These are phyloP conservation scores for Drosophila dives DNA, from an alignment of 2,888 invertebrate genomes.

Conservation along the genomic window DNA sequence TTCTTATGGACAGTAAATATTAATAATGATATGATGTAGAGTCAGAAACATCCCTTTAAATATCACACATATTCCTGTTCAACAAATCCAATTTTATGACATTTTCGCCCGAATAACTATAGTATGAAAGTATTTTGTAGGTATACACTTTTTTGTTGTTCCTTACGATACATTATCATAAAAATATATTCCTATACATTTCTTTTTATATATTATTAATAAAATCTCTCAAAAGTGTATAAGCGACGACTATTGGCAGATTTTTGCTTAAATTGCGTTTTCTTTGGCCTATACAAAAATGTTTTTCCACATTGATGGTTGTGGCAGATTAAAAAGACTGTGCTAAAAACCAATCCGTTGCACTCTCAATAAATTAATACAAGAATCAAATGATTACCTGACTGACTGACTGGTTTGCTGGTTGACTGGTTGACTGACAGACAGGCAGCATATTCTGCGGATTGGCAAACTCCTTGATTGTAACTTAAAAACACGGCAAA, in stretches of 20 bases:
- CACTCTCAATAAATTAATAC: slow-evolving; percentile 41
- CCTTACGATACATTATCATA: background rate
- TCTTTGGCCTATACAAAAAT: background rate
- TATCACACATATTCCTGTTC: background rate
- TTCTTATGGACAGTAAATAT: background rate
- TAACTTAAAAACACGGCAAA: slow-evolving; percentile 24
- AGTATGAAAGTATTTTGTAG: background rate
- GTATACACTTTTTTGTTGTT: background rate
- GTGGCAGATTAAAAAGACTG: background rate
- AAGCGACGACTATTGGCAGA: background rate
- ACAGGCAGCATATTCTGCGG: slow-evolving; percentile 24
- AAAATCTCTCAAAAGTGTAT: background rate
- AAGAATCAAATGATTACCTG: slow-evolving; percentile 26
- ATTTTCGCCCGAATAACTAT: background rate
- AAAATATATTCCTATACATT: background rate
- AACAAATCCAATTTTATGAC: background rate
- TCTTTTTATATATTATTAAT: background rate
- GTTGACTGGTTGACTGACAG: slow-evolving; percentile 7
- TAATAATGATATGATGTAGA: background rate
- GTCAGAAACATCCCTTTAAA: background rate
- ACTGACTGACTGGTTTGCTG: background rate
- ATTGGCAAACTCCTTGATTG: slow-evolving; percentile 46
- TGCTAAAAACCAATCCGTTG: slow-evolving; percentile 10
- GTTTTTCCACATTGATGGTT: background rate
- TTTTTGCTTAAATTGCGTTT: background rate